A percentile compares a stretch with the other conserved stretches of the same genome.
phyloP scores from a whole-genome alignment of 2,888 invertebrate species.

The Ormyrus thymus region DNA sequence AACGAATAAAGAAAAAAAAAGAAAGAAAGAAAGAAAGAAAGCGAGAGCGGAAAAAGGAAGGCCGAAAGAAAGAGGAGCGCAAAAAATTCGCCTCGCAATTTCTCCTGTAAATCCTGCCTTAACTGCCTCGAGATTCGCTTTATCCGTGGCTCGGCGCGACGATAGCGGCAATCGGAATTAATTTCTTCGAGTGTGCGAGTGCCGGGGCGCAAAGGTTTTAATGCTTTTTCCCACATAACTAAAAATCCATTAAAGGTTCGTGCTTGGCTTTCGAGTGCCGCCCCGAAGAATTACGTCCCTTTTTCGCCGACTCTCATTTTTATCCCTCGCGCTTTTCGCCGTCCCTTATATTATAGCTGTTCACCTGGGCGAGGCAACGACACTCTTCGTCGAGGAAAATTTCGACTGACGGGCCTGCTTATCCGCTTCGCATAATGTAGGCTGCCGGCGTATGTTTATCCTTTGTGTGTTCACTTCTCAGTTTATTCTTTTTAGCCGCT shows the following conservation, averaged over 20 bases:
- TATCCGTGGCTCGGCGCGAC: slow-evolving; percentile 38
- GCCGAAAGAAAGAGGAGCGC: not conserved
- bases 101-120: slow-evolving; percentile 47
- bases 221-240: slow-evolving; percentile 63
- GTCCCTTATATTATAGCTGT: slow-evolving; percentile 7
- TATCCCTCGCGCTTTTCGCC: not conserved
- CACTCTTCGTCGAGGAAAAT: not conserved
- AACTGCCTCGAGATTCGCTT: slow-evolving; percentile 43
- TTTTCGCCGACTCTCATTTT: not conserved
- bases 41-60: not conserved
- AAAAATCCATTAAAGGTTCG: slow-evolving; percentile 67
- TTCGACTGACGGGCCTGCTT: not conserved
- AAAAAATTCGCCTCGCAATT: slow-evolving; percentile 31
- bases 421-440: too few relatives aligned
- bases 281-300: slow-evolving; percentile 49
- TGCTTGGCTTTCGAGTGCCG: slow-evolving; percentile 22
- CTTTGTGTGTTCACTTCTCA: not conserved
- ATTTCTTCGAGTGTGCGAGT: slow-evolving; percentile 63
- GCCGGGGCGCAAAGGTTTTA: slow-evolving; percentile 62
- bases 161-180: slow-evolving; percentile 68
- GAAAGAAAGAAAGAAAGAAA: slow-evolving; percentile 12
- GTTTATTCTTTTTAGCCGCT: slow-evolving; percentile 4
- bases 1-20: slow-evolving; percentile 12
- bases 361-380: not conserved
- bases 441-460: too few relatives aligned